Conservation (phyloP, 2,113 vertebrate genomes). For the Xenopus laevis region DNA sequence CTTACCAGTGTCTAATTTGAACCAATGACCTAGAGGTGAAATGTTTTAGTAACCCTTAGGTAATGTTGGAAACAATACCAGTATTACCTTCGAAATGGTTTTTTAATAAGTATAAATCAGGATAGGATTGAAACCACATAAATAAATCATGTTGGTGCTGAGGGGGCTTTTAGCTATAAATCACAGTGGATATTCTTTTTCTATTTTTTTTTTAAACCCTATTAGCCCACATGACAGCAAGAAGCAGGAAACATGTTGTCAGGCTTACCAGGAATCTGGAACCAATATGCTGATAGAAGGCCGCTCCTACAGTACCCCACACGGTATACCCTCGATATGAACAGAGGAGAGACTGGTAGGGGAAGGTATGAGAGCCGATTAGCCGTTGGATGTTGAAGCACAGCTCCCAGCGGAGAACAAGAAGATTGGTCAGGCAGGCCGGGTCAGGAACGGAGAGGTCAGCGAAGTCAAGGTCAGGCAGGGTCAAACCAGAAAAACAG, state of each 20-base stretch:
- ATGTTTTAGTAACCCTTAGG: constrained; percentile 34
- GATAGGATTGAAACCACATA: constrained; percentile 29
- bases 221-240: background rate
- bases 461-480: too few species aligned
- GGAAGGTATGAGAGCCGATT: too few species aligned
- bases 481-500: too few species aligned
- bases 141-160: constrained; percentile 28
- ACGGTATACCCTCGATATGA: too few species aligned
- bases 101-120: constrained; percentile 41
- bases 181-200: constrained; percentile 10
- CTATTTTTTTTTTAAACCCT: constrained; percentile 19
- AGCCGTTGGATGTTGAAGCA: too few species aligned
- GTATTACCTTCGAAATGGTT: constrained; percentile 34
- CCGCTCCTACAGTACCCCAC: too few species aligned
- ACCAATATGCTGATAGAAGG: too few species aligned
- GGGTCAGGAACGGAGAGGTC: too few species aligned
- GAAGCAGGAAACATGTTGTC: background rate
- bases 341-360: too few species aligned
- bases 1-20: constrained; percentile 15
- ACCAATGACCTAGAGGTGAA: constrained; percentile 35
- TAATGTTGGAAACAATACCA: constrained; percentile 39
- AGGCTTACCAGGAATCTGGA: too few species aligned
- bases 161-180: constrained; percentile 30
- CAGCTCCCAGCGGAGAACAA: too few species aligned
- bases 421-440: too few species aligned